A percentile compares a stretch with the other conserved stretches of the same genome.
phyloP scores from a whole-genome alignment of 2,113 vertebrate genomes.

The Pontoporia blainvillei region DNA sequence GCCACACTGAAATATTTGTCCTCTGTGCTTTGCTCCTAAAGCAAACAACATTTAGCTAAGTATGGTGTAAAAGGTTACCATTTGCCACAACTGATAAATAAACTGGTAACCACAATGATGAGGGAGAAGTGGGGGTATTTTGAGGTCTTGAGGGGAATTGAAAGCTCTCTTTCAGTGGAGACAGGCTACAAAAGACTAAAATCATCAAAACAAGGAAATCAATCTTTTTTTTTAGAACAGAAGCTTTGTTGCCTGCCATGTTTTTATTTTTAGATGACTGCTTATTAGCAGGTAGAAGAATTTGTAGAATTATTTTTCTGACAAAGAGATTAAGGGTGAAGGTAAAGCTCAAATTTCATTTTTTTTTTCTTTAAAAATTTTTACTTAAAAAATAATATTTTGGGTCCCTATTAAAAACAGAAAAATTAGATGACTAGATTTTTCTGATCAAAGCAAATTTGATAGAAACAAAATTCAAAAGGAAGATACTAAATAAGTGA shows the following conservation, averaged over 20 bases:
- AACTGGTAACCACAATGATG: conserved; percentile 77
- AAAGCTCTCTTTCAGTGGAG: conserved; percentile 75
- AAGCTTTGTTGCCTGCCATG: conserved; percentile 55
- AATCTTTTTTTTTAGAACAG: conserved; percentile 59
- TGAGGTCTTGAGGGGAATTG: conserved; percentile 76
- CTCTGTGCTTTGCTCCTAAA: conserved; percentile 78
- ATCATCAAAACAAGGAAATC: conserved; percentile 68
- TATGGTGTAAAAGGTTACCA: conserved; percentile 75
- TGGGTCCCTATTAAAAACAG: not conserved
- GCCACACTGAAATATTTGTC: conserved; percentile 71
- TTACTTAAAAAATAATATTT: not conserved
- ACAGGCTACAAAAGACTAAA: conserved; percentile 72
- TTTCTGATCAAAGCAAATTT: conserved; percentile 10
- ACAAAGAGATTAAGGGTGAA: not conserved
- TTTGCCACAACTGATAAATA: conserved; percentile 81
- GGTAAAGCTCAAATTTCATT: not conserved
- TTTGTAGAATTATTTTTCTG: conserved; percentile 12
- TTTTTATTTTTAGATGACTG: conserved; percentile 64
- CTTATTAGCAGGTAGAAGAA: conserved; percentile 66
- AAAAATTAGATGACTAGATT: not conserved
- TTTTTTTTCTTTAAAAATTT: not conserved
- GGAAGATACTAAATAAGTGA: not conserved
- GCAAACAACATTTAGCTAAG: conserved; percentile 83
- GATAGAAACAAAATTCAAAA: not conserved
- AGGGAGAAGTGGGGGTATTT: conserved; percentile 68